Conservation (phyloP, 2,888 invertebrate species). For the Schizaphis graminum region DNA sequence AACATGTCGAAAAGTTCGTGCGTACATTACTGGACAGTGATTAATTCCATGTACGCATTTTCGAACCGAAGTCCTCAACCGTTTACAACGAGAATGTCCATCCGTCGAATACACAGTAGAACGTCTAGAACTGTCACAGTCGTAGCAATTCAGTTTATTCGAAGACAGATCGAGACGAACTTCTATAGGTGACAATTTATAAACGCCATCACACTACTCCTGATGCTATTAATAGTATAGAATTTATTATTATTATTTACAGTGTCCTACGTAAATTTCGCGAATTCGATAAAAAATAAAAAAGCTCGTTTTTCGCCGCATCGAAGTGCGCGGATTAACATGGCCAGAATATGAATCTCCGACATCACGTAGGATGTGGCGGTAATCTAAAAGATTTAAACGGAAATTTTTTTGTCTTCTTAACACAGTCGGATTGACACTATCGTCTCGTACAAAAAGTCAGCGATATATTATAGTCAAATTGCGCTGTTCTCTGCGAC, state of each 20-base stretch:
- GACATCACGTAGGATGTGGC: background rate
- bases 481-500: background rate
- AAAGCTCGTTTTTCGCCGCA: background rate
- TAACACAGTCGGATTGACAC: background rate
- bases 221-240: too few species aligned
- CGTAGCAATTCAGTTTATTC: background rate
- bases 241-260: background rate
- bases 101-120: background rate
- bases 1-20: background rate
- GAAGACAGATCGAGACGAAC: background rate
- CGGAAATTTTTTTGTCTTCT: background rate
- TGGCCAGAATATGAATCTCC: background rate
- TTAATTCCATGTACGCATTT: background rate
- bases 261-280: background rate
- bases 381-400: background rate
- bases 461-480: background rate
- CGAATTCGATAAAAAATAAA: background rate
- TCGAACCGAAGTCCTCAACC: background rate
- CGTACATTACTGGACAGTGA: background rate
- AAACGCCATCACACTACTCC: background rate
- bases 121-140: background rate
- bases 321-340: background rate
- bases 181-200: background rate
- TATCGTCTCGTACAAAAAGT: background rate
- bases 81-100: background rate